Evolutionary conservation across 2,888 invertebrate genomes (phyloP), one percentile per base, ranked within the genome.

Genomic region (Melipona beecheii): DNA sequence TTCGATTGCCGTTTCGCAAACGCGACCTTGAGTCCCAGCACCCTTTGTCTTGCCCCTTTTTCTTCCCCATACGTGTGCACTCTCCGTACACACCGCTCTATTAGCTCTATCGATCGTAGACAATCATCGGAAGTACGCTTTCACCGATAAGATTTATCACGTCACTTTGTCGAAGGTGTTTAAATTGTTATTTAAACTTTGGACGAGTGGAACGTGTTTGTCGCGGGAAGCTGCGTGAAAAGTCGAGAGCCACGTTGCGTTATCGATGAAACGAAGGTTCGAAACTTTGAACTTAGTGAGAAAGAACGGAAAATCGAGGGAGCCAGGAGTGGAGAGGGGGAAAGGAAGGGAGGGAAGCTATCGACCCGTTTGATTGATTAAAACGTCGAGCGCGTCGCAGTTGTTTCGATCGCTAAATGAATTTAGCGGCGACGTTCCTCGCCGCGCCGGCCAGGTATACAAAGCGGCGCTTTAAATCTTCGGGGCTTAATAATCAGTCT

Each of bases 381-480:
- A 75, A 82, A 82, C 82, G 70, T 72, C 54, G 31, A 52, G 50
- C 65, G 27, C 21, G 49, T 81, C 80, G 78, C 54, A 69, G 71
- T 80, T 71, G 88, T 88, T 36, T 84, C 69, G 72, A 84, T 78
- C 70, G 65, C 21, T 66, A 73, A 76, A 78, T 76, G 75, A 84
- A 78, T 80, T 86, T 86, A 31, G 31, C 31, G 31, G 31, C 31
- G 31, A 31, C 68, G 70, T 78, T 31, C 3, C 31, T 76, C 70
- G 78, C 64, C 79, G 75, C 62, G 70, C 60, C 65, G 70, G 31
- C 64, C 77, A 65, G 60, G 81, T 85, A 81, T 79, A 81, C 83
- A 81, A 88, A 81, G 75, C 73, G 71, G 66, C 83, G 72, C 78
- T 78, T 86, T 88, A 88, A 88, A 88, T 86, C 85, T 74, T 78